Conservation (phyloP, 2,113 vertebrate genomes). For the Crotalus viridis region DNA sequence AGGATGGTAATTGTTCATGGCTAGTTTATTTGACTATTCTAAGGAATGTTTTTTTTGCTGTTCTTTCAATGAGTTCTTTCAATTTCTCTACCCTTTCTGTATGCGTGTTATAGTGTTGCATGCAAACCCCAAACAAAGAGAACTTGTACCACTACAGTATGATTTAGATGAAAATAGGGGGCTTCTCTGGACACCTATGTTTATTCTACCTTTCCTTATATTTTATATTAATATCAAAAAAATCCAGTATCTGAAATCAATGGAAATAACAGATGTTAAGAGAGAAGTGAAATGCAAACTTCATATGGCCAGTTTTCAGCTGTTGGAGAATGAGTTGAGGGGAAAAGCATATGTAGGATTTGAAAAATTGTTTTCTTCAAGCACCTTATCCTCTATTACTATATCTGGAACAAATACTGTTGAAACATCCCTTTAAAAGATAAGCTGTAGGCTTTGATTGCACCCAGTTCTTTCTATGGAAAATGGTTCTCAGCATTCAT, state of each 20-base stretch:
- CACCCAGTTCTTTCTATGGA: not conserved
- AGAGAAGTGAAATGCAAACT: conserved; percentile 28
- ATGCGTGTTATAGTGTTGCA: not conserved
- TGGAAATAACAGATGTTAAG: conserved; percentile 5
- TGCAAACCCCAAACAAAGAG: not conserved
- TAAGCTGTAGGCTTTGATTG: not conserved
- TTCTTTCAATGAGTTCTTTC: conserved; percentile 30
- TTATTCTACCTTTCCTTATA: conserved; percentile 18
- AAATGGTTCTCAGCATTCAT: not conserved
- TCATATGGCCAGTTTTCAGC: conserved; percentile 46
- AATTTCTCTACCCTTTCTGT: not conserved
- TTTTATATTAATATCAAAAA: conserved; percentile 39
- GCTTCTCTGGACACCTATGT: not conserved
- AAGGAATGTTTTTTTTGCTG: conserved; percentile 21
- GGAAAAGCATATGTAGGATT: conserved; percentile 38
- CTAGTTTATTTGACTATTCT: conserved; percentile 20
- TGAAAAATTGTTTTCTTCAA: conserved; percentile 40
- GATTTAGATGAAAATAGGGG: not conserved
- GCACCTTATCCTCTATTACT: conserved; percentile 26
- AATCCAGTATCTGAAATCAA: conserved; percentile 17
- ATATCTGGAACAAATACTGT: conserved; percentile 34
- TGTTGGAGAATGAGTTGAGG: conserved; percentile 35
- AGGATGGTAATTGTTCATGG: not conserved
- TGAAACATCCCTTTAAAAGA: conserved; percentile 29
- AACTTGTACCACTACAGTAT: not conserved